phyloP scores from a whole-genome alignment of 2,888 invertebrate genomes.

The Nasonia oneida region DNA sequence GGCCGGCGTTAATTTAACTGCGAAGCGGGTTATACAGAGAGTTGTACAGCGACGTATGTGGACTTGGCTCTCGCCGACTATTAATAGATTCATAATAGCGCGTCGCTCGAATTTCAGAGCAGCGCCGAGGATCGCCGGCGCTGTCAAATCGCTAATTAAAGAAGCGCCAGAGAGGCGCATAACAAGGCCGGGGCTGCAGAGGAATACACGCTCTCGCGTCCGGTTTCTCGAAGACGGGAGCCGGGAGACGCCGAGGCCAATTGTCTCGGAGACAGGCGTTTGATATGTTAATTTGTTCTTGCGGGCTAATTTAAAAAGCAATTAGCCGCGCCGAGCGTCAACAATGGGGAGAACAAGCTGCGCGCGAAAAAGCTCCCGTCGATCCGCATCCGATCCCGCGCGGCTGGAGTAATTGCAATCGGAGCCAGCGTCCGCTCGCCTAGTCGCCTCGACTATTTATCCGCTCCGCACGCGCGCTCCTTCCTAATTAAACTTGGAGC shows the following conservation, averaged over 20 bases:
- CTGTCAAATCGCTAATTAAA: background rate
- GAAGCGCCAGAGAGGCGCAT: background rate
- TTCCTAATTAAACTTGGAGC: too few relatives aligned
- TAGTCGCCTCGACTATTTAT: background rate
- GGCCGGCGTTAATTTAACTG: constrained; percentile 11
- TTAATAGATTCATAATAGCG: too few relatives aligned
- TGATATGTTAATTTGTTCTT: constrained; percentile 67
- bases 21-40: background rate
- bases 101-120: too few relatives aligned
- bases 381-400: background rate
- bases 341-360: constrained; percentile 63
- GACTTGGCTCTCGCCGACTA: too few relatives aligned
- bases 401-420: too few relatives aligned
- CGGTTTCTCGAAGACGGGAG: constrained; percentile 23
- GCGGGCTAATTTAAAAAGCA: constrained; percentile 71
- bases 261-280: constrained; percentile 43
- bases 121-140: too few relatives aligned
- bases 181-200: background rate
- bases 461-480: background rate
- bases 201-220: background rate
- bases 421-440: too few relatives aligned
- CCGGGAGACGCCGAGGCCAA: background rate
- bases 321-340: constrained; percentile 68
- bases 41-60: background rate
- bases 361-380: background rate